Percentiles rank a stretch among this genome's conserved stretches.
These are phyloP conservation scores for Ciconia maguari DNA, from an alignment of 2,113 vertebrate species.

Conservation along the genomic window DNA sequence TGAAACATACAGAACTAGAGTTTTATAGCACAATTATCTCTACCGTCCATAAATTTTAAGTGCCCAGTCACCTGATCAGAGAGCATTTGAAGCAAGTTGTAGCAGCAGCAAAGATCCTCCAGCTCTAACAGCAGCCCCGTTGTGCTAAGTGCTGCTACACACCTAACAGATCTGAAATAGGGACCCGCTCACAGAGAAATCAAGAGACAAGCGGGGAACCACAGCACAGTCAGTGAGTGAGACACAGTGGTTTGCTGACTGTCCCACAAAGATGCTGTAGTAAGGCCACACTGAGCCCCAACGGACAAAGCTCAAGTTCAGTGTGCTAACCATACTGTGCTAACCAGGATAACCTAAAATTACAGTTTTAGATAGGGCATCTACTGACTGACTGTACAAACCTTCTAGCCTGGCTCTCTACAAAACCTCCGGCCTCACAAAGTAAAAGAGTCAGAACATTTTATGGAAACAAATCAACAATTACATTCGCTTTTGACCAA, in stretches of 20 bases:
- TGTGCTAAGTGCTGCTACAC: neutral
- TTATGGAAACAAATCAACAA: neutral
- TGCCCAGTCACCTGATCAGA: neutral
- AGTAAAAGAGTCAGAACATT: neutral
- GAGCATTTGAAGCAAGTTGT: neutral
- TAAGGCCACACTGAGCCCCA: neutral
- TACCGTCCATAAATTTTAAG: neutral
- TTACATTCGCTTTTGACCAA: neutral
- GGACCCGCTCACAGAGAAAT: neutral
- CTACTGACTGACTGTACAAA: neutral
- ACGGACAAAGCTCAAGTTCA: neutral
- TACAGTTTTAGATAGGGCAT: neutral
- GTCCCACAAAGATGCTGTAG: neutral
- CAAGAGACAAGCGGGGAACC: neutral
- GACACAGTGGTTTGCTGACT: neutral
- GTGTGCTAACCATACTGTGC: neutral
- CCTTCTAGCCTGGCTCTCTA: neutral
- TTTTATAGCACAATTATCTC: neutral
- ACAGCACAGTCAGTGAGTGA: fast-evolving
- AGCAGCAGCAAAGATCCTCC: neutral
- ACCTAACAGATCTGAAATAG: neutral
- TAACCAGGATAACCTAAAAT: neutral
- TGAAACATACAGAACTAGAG: fast-evolving
- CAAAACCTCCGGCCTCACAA: neutral
- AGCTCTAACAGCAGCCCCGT: neutral